These are phyloP conservation scores for Pseudorectes ferrugineus DNA, from an alignment of 2,113 vertebrate genomes.

Conservation along the genomic window DNA sequence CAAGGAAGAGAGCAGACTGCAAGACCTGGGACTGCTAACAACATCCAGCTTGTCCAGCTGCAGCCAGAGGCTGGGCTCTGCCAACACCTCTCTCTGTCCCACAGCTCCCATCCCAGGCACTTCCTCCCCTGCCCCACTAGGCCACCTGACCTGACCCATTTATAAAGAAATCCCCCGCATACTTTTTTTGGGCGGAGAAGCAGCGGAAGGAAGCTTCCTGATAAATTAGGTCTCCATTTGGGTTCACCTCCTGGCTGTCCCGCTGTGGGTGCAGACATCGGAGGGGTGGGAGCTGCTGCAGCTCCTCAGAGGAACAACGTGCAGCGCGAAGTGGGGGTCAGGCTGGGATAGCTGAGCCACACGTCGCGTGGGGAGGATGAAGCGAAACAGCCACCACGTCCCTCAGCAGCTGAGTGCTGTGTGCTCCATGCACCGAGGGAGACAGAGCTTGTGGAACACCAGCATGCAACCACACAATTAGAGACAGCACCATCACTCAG, in stretches of 20 bases:
- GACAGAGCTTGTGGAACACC: background rate
- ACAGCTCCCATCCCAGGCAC: background rate
- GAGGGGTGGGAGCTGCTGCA: background rate
- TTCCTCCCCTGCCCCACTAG: background rate
- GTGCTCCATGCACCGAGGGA: accelerated
- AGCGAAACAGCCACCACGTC: accelerated
- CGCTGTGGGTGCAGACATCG: accelerated
- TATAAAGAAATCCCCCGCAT: background rate
- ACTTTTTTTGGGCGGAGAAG: background rate
- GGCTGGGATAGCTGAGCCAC: background rate
- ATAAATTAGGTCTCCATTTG: background rate
- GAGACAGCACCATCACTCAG: background rate
- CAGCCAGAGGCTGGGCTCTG: background rate
- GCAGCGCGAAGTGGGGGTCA: background rate
- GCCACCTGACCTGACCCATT: background rate
- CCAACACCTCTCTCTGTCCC: background rate
- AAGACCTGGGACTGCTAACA: background rate
- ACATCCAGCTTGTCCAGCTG: background rate
- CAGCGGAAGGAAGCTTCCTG: background rate
- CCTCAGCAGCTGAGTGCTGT: background rate
- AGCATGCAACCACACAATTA: accelerated
- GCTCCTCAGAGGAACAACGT: background rate
- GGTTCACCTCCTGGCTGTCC: background rate
- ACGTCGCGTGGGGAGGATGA: accelerated
- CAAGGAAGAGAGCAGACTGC: background rate